Percentiles rank a stretch among this genome's conserved stretches.
Evolutionary conservation across 2,888 invertebrate species (phyloP).

Genomic region (Xylocampa areola): DNA sequence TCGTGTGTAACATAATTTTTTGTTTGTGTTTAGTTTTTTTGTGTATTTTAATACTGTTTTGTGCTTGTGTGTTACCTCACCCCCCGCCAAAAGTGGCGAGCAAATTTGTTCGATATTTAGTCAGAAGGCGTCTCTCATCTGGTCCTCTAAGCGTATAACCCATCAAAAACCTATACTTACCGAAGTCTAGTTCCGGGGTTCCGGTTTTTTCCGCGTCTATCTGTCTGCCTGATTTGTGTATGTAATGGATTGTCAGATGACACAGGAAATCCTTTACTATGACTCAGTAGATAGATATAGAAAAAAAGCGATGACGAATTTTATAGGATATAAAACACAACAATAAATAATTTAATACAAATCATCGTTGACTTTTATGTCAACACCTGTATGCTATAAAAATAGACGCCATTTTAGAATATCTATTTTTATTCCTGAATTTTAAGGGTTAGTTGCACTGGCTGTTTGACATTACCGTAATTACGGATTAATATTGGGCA

Average conservation of each 20-base stretch:
- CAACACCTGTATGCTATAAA: constrained; percentile 49
- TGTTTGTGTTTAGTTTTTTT: no score
- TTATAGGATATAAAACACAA: constrained; percentile 18
- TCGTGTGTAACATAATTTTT: no score
- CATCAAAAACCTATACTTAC: not conserved
- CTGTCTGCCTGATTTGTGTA: constrained; percentile 1
- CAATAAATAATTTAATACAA: constrained; percentile 21
- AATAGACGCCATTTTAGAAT: constrained; percentile 23
- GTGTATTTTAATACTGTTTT: no score
- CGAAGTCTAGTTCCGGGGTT: not conserved
- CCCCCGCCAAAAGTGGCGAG: no score
- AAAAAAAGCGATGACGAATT: constrained; percentile 5
- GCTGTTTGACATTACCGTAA: not conserved
- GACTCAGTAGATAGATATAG: constrained; percentile 13
- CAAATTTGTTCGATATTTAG: no score
- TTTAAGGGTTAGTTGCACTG: constrained; percentile 19
- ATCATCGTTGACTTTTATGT: constrained; percentile 14
- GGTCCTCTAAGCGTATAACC: no score
- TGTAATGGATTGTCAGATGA: constrained; percentile 2
- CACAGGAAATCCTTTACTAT: constrained; percentile 23
- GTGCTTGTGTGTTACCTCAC: no score
- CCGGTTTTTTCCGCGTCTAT: constrained; percentile 6
- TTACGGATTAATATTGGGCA: no score
- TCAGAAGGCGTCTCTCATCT: no score
- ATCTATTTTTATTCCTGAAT: constrained; percentile 22